These are phyloP conservation scores for Pitangus sulphuratus DNA, from an alignment of 2,797 vertebrate genomes.

Conservation along the genomic window DNA sequence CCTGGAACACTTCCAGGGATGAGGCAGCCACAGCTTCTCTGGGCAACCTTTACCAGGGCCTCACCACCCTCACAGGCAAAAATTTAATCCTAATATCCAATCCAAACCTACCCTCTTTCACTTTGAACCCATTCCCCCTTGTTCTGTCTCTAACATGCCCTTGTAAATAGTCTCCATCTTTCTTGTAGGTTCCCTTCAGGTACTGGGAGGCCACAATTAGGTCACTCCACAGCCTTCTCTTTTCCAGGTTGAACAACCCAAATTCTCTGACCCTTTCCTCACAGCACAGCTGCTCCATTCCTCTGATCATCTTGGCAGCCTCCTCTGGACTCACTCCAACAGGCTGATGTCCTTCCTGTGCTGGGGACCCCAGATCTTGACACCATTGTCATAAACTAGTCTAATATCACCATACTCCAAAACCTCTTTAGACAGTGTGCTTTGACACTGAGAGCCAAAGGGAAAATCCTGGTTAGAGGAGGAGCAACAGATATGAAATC, in stretches of 20 bases:
- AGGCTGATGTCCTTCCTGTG: background rate
- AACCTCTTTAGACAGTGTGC: background rate
- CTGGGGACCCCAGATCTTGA: background rate
- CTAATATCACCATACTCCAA: background rate
- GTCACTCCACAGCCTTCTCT: background rate
- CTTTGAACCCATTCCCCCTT: background rate
- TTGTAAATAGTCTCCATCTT: background rate
- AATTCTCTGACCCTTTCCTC: background rate
- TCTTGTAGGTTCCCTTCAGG: background rate
- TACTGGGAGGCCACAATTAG: background rate
- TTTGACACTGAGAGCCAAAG: background rate
- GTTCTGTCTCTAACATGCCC: background rate
- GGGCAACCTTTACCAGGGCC: rapidly evolving
- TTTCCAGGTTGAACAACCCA: background rate
- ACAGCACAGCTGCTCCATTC: background rate
- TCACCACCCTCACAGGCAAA: rapidly evolving
- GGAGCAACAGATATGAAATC: background rate
- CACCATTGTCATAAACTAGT: background rate
- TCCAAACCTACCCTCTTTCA: background rate
- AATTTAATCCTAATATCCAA: rapidly evolving
- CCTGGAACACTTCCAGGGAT: background rate
- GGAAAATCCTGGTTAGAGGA: background rate
- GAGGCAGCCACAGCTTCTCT: background rate
- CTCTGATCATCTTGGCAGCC: background rate
- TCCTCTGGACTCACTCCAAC: background rate